Percentiles rank a stretch among this genome's conserved stretches.
phyloP scores from a whole-genome alignment of 2,113 vertebrate genomes.

The Gymnorhina tibicen region DNA sequence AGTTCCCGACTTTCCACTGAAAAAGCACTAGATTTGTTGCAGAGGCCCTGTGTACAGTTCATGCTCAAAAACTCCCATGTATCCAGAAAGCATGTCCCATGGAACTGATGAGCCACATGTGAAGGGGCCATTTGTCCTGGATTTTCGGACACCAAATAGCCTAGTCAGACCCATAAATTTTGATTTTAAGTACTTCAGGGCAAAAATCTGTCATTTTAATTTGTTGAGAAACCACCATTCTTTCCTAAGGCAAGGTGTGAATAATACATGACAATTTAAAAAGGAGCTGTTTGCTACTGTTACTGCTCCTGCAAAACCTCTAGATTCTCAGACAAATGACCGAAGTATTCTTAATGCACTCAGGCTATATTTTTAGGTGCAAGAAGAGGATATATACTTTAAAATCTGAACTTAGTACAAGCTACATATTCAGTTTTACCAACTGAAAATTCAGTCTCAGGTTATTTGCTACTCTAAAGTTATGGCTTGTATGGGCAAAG shows the following conservation, averaged over 20 bases:
- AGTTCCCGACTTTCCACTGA: not conserved
- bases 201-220: constrained; percentile 48
- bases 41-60: not conserved
- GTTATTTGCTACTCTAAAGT: not conserved
- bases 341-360: not conserved
- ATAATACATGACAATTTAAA: constrained; percentile 41
- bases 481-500: not conserved
- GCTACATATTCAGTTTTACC: not conserved
- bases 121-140: constrained; percentile 21
- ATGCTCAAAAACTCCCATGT: not conserved
- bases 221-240: not conserved
- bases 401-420: not conserved
- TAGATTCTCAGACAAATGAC: not conserved
- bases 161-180: constrained; percentile 12
- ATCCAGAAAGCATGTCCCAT: not conserved
- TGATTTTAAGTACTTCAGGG: not conserved
- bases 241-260: constrained; percentile 26
- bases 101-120: constrained; percentile 22
- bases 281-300: constrained; percentile 15
- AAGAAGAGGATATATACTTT: not conserved
- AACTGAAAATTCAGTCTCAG: not conserved
- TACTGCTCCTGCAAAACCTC: not conserved
- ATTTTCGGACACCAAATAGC: not conserved
- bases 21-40: not conserved
- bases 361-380: not conserved